Conservation (phyloP, 2,888 invertebrate genomes). For the Loripinus fragilis region DNA sequence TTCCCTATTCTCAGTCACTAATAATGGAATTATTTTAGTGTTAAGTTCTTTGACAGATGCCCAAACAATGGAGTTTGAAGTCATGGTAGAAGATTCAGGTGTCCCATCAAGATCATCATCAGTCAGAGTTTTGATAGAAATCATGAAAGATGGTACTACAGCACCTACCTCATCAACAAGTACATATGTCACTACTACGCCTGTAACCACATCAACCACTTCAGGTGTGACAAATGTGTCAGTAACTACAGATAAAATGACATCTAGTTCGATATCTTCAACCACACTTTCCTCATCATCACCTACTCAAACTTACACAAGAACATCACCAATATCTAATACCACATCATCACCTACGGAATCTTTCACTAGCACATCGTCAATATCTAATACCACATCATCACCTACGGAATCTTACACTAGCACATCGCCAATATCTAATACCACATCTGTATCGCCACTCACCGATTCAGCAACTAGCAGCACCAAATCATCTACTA, state of each 20-base stretch:
- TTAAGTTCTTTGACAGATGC: neutral
- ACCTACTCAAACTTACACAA: neutral
- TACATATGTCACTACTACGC: neutral
- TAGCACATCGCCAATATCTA: neutral
- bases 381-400: too few relatives aligned
- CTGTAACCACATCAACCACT: neutral
- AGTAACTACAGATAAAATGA: neutral
- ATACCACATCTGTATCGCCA: neutral
- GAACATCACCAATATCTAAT: neutral
- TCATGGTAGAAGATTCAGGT: constrained; percentile 30
- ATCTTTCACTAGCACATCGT: neutral
- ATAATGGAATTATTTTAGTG: constrained; percentile 16
- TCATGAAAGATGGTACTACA: neutral
- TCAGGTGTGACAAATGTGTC: neutral
- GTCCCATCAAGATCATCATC: constrained; percentile 30
- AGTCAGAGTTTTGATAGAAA: neutral
- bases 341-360: neutral
- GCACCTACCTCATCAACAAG: neutral
- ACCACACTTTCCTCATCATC: neutral
- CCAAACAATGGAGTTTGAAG: constrained; percentile 3
- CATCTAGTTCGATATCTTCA: too few relatives aligned
- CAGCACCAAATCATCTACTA: neutral
- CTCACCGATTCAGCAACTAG: neutral
- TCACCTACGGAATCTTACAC: neutral
- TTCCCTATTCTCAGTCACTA: constrained; percentile 15